Conservation (phyloP, 1,140 invertebrate species). For the Streblospio benedicti region DNA sequence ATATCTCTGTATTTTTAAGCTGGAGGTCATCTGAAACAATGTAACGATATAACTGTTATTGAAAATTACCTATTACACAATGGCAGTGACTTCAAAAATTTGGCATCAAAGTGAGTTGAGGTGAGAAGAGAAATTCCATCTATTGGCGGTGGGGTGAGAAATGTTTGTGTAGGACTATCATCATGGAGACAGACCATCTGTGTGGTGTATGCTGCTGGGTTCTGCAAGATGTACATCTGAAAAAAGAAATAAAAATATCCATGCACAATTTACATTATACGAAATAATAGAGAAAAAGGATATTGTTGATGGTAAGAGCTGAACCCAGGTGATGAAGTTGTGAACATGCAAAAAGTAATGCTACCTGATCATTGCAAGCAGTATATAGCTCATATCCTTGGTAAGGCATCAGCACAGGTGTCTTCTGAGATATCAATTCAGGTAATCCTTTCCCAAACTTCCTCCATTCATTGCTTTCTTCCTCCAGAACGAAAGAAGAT, state of each 20-base stretch:
- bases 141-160: slow-evolving; percentile 39
- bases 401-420: slow-evolving; percentile 23
- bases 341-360: too few relatives aligned
- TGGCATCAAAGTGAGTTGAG: slow-evolving; percentile 25
- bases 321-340: too few relatives aligned
- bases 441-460: slow-evolving; percentile 29
- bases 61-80: slow-evolving; percentile 24
- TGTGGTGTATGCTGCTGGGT: slow-evolving; percentile 37
- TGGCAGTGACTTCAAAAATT: slow-evolving; percentile 24
- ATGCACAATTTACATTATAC: too few relatives aligned
- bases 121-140: slow-evolving; percentile 39
- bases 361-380: too few relatives aligned
- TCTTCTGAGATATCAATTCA: slow-evolving; percentile 15
- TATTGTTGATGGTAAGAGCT: too few relatives aligned
- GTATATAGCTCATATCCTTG: slow-evolving; percentile 35
- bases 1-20: too few relatives aligned
- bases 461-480: slow-evolving; percentile 37
- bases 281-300: too few relatives aligned
- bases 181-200: slow-evolving; percentile 35
- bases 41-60: too few relatives aligned
- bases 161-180: slow-evolving; percentile 27
- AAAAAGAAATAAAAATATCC: slow-evolving; percentile 29
- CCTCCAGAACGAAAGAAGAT: slow-evolving; percentile 35
- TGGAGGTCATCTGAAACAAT: too few relatives aligned
- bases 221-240: slow-evolving; percentile 37